Evolutionary conservation across 2,797 vertebrate genomes (phyloP), one percentile per base, ranked within the genome.

Genomic region (Perodicticus potto): DNA sequence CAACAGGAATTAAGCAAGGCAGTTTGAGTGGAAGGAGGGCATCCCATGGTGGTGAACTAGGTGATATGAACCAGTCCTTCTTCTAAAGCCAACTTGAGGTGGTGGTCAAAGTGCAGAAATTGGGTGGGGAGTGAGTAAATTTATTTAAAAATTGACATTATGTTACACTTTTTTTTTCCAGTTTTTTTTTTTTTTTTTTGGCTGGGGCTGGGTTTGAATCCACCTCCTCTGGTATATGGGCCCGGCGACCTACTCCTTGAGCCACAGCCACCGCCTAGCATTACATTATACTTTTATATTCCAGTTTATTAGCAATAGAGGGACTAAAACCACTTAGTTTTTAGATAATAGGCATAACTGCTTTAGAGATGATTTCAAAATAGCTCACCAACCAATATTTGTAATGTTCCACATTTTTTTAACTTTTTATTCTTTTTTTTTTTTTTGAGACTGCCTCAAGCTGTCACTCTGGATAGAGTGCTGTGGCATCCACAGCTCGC

Each of bases 321-420:
- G 22, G 53, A 69, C 29, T 49, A 82, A 96, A 63, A 72, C 25
- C n/a, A 93, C 27, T 27, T 94, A 20, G 59, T 72, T 93, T 94
- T 63, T 29, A 57, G 27, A 29, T 94, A 85, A 80, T 16, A 2
- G 53, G 7, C 59, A 78, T 49, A 53, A 67, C 76, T 77, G 23
- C 55, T 95, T 94, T 93, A 86, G 94, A 95, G 86, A 72, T 67
- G 12, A 63, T 90, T 94, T 70, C 7, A 53, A 89, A 72, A 72
- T 11, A 91, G n/a, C n/a, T 86, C 5, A 88, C 65, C 55, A 76
- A 12, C 20, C 2, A 53, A 4, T 53, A 6, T 70, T 81, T 86
- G 6, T 78, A 27, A 29, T 77, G 25, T 37, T n/a, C 14, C 32
- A 19, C n/a, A 17, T 45, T 80, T 93, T 86, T 87, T 57, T 57